A percentile compares a stretch with the other conserved stretches of the same genome.
Evolutionary conservation across 1,140 invertebrate species (phyloP).

Genomic region (Bicyclus anynana): DNA sequence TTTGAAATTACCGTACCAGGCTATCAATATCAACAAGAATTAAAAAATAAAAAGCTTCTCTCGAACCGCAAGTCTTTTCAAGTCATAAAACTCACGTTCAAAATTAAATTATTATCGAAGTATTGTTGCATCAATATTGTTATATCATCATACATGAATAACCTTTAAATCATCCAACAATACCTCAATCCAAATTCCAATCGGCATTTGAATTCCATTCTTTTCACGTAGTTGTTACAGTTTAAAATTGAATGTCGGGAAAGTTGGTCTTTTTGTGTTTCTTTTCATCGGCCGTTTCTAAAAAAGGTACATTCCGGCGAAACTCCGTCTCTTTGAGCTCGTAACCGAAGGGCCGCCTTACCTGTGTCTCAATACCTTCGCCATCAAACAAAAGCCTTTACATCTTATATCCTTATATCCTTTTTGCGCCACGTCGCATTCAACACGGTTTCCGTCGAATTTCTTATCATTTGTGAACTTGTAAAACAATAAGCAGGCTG

Average conservation of each 20-base stretch:
- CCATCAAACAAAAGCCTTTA: constrained; percentile 24
- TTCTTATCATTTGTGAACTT: constrained; percentile 19
- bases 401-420: constrained; percentile 25
- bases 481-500: constrained; percentile 10
- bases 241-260: constrained; percentile 1
- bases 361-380: constrained; percentile 23
- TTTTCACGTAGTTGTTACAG: not conserved
- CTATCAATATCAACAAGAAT: too few relatives aligned
- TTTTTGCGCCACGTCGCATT: constrained; percentile 21
- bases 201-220: not conserved
- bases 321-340: constrained; percentile 16
- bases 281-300: constrained; percentile 3
- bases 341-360: constrained; percentile 20
- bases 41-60: too few relatives aligned
- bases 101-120: constrained; percentile 9
- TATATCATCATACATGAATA: constrained; percentile 13
- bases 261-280: not conserved
- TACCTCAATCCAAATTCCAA: not conserved
- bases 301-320: constrained; percentile 22
- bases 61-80: not conserved
- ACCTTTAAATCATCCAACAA: constrained; percentile 12
- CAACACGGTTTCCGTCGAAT: constrained; percentile 16
- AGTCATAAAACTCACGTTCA: constrained; percentile 1
- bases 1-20: too few relatives aligned
- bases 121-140: constrained; percentile 4